Base-by-base conservation (phyloP, 53 echinoderm and acorn worm genomes). In the Mesocentrotus franciscanus region DNA sequence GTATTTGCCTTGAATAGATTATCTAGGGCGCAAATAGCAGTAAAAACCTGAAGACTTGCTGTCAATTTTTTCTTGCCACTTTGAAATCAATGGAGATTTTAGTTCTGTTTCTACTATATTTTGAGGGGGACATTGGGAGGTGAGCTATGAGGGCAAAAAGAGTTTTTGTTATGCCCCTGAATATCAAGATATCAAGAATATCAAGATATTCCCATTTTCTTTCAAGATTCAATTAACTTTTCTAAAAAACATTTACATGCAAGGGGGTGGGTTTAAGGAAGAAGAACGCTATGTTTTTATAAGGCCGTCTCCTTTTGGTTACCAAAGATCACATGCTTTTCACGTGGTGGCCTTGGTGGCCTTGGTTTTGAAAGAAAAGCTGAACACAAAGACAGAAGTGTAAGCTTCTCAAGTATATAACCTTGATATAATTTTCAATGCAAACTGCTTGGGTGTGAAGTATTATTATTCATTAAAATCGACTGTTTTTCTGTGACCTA, bases 381-480 rank as follows among this genome's bases (percentile, higher is more conserved):
- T 30, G 30, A 76, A 81, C 81, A 81, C 81, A 81, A 81, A 81
- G 81, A 33, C 18, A 81, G 42, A 39, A 81, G 81, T 81, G 81
- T 81, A 81, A 81, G 42, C 33, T 78, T 34, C 17, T 10, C 35
- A 78, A 78, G 33, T 34, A 34, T 16, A 42, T 81, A 81, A 81
- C 81, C 81, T 81, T 81, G 81, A 42, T 39, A 81, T 36, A 39
- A 81, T 81, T 81, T 81, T 81, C 81, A 33, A 36, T 42, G 81
- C 36, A 42, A 81, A 42, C 7, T 81, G 81, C 81, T 22, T 18
- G 42, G 42, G 81, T 81, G 81, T 81, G 81, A 81, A 81, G 39
- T 39, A 81, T 36, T 39, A 42, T 81, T 81, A 81, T 81, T 81
- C 81, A 42, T 81, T 33, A 39, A 81, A 81, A 39, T 33, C 36